These are phyloP conservation scores for Chorisops tibialis DNA, from an alignment of 2,888 invertebrate genomes.

Conservation along the genomic window DNA sequence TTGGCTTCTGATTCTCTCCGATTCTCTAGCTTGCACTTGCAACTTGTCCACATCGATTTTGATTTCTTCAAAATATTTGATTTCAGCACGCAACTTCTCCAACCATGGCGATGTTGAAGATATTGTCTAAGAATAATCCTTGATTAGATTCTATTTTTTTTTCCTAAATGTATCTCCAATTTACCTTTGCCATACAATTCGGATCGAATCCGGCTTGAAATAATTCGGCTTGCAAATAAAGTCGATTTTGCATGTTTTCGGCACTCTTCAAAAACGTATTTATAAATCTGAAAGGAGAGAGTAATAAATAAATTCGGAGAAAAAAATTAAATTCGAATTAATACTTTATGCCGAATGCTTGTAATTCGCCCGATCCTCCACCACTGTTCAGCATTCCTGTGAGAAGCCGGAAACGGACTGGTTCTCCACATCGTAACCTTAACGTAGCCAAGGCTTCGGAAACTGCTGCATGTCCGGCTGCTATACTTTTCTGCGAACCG, in stretches of 20 bases:
- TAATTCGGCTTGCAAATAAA: slow-evolving; percentile 82
- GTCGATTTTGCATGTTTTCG: slow-evolving; percentile 68
- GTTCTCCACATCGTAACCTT: slow-evolving; percentile 83
- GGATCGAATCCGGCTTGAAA: slow-evolving; percentile 76
- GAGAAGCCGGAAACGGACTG: slow-evolving; percentile 85
- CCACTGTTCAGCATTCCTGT: slow-evolving; percentile 83
- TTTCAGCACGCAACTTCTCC: slow-evolving; percentile 64
- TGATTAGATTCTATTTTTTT: neutral
- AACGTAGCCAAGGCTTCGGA: slow-evolving; percentile 89
- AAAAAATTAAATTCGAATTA: neutral
- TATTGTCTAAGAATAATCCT: slow-evolving; percentile 55
- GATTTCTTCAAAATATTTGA: slow-evolving; percentile 72
- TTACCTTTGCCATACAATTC: slow-evolving; percentile 53
- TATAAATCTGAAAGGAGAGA: slow-evolving; percentile 59
- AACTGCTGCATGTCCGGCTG: slow-evolving; percentile 77
- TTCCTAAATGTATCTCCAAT: neutral
- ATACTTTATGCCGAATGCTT: slow-evolving; percentile 71
- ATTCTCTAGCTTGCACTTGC: slow-evolving; percentile 65
- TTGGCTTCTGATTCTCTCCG: slow-evolving; percentile 68
- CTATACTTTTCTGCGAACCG: slow-evolving; percentile 53
- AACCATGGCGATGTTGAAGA: slow-evolving; percentile 62
- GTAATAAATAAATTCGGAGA: neutral
- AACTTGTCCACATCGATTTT: slow-evolving; percentile 77
- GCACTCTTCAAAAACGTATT: slow-evolving; percentile 79
- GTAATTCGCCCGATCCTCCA: slow-evolving; percentile 68